phyloP scores from a whole-genome alignment of 1,140 invertebrate species.

The Trachymyrmex cornetzi region DNA sequence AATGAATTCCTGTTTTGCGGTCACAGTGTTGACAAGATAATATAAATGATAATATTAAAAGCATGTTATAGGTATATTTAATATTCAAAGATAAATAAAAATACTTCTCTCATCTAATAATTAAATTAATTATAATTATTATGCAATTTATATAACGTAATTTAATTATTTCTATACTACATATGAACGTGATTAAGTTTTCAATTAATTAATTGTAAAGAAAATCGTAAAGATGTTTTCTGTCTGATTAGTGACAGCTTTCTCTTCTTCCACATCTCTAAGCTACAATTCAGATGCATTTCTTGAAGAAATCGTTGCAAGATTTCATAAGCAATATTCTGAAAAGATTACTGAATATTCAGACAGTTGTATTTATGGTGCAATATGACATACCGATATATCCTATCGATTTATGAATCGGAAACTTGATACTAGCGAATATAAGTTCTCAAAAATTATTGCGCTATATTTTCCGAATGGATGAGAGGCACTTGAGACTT shows the following conservation, averaged over 20 bases:
- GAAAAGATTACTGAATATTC: not conserved
- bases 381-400: not conserved
- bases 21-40: not conserved
- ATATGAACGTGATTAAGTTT: not conserved
- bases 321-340: not conserved
- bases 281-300: not conserved
- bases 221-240: not conserved
- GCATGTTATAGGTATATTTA: not conserved
- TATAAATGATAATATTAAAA: conserved; percentile 21
- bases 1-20: conserved; percentile 20
- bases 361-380: not conserved
- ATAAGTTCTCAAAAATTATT: conserved; percentile 71
- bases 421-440: conserved; percentile 40
- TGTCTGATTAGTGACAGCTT: not conserved
- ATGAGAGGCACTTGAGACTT: conserved; percentile 54
- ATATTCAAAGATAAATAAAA: not conserved
- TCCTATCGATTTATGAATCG: conserved; percentile 60
- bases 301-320: not conserved
- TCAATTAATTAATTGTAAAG: not conserved
- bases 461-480: conserved; percentile 45
- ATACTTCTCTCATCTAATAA: not conserved
- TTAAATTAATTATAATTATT: conserved; percentile 40
- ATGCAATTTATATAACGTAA: not conserved
- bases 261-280: not conserved
- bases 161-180: not conserved